A percentile compares a stretch with the other conserved stretches of the same genome.
Conservation (phyloP, 1,140 invertebrate species). For the Drosophila miranda region DNA sequence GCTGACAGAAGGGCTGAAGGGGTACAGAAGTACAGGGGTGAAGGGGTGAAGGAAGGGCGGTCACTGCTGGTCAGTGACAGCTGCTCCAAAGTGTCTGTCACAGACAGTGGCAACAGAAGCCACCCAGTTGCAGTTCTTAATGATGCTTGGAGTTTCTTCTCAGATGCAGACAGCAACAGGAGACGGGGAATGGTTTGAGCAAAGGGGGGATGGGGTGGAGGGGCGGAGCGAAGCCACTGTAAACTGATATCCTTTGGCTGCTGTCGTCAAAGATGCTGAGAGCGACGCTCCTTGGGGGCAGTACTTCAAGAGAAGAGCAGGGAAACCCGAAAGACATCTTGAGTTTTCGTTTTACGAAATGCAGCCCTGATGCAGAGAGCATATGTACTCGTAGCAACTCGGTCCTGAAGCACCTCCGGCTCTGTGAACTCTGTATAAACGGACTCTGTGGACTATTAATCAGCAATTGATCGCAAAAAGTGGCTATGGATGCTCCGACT, state of each 20-base stretch:
- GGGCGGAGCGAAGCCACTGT: slow-evolving; percentile 18
- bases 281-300: slow-evolving; percentile 3
- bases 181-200: background rate
- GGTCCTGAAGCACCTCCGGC: too few species aligned
- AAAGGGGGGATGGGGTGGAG: too few species aligned
- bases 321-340: slow-evolving; percentile 1
- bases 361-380: too few species aligned
- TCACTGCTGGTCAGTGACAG: slow-evolving; percentile 27
- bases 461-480: too few species aligned
- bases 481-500: too few species aligned
- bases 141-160: slow-evolving; percentile 20
- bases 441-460: too few species aligned
- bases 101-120: slow-evolving; percentile 26
- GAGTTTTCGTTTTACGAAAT: too few species aligned
- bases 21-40: background rate
- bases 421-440: too few species aligned
- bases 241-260: slow-evolving; percentile 60
- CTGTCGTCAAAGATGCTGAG: slow-evolving; percentile 28
- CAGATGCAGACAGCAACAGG: slow-evolving; percentile 23
- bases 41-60: background rate
- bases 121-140: slow-evolving; percentile 6
- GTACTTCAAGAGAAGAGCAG: slow-evolving; percentile 8
- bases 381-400: too few species aligned
- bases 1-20: background rate
- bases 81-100: slow-evolving; percentile 42